These are phyloP conservation scores for Galeopsomyia nigrocyanea DNA, from an alignment of 2,888 invertebrate species.

Conservation along the genomic window DNA sequence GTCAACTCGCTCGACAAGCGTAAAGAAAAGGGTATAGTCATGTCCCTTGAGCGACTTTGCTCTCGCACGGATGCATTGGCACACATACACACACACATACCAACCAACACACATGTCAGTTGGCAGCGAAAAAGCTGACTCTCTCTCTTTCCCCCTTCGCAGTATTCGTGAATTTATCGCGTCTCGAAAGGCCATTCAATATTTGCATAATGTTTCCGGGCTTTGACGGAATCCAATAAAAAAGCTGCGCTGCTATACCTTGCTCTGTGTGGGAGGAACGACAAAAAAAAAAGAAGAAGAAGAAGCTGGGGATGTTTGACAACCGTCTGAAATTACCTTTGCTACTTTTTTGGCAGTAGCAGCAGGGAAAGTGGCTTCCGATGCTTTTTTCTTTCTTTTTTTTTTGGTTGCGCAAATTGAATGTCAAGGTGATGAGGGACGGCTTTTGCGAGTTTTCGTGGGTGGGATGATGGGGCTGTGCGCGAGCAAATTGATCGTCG, in stretches of 20 bases:
- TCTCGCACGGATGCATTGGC: slow-evolving; percentile 24
- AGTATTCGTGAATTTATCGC: not conserved
- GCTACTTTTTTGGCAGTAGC: slow-evolving; percentile 1
- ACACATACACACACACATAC: not conserved
- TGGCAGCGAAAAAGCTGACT: slow-evolving; percentile 19
- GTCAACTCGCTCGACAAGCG: no score
- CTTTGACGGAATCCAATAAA: slow-evolving; percentile 44
- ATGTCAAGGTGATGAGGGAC: no score
- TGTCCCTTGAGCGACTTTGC: not conserved
- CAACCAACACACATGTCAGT: not conserved
- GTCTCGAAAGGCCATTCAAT: slow-evolving; percentile 45
- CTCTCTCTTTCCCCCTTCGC: not conserved
- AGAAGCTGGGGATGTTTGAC: slow-evolving; percentile 35
- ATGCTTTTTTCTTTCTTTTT: not conserved
- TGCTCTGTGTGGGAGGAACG: not conserved
- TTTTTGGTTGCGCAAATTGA: not conserved
- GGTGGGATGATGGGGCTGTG: no score
- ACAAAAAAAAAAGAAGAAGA: not conserved
- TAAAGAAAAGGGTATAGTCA: no score
- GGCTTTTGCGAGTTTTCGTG: no score
- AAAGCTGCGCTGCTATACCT: not conserved
- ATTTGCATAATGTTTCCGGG: slow-evolving; percentile 47
- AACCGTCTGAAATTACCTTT: slow-evolving; percentile 39
- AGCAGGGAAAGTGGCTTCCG: not conserved
- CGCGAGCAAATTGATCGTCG: no score